Evolutionary conservation across 2,888 invertebrate genomes (phyloP).

Genomic region (Lithophane leautieri): DNA sequence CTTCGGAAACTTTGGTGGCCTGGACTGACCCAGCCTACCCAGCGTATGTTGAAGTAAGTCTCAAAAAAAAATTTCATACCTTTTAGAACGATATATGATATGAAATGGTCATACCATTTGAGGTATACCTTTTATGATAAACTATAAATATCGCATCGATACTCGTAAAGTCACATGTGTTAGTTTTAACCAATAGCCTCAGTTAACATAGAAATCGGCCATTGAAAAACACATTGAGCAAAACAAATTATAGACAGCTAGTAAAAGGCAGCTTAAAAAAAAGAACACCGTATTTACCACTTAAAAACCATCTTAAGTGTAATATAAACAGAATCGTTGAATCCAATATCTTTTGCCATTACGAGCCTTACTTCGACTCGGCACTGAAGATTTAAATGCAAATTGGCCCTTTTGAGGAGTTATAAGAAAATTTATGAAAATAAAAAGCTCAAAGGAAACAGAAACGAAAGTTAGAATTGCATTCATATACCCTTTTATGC

Average conservation of each 20-base stretch:
- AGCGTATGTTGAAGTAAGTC: slow-evolving; percentile 94
- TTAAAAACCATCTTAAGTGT: slow-evolving; percentile 20
- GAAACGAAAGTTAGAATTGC: slow-evolving; percentile 47
- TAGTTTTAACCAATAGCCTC: not conserved
- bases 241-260: no score
- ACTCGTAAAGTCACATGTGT: no score
- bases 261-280: slow-evolving; percentile 1
- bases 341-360: slow-evolving; percentile 52
- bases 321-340: slow-evolving; percentile 43
- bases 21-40: slow-evolving; percentile 97
- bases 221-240: not conserved
- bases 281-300: slow-evolving; percentile 3
- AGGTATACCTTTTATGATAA: not conserved
- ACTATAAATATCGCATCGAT: not conserved
- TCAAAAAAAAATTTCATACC: not conserved
- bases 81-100: no score
- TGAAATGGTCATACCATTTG: not conserved
- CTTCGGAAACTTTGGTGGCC: slow-evolving; percentile 95
- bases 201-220: not conserved
- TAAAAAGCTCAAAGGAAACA: slow-evolving; percentile 49
- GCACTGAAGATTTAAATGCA: slow-evolving; percentile 63
- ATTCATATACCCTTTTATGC: slow-evolving; percentile 41
- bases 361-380: slow-evolving; percentile 20
- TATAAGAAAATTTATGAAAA: slow-evolving; percentile 57
- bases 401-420: slow-evolving; percentile 62